Evolutionary conservation across 1,140 invertebrate species (phyloP).

Genomic region (Philotrypesis tridentata): DNA sequence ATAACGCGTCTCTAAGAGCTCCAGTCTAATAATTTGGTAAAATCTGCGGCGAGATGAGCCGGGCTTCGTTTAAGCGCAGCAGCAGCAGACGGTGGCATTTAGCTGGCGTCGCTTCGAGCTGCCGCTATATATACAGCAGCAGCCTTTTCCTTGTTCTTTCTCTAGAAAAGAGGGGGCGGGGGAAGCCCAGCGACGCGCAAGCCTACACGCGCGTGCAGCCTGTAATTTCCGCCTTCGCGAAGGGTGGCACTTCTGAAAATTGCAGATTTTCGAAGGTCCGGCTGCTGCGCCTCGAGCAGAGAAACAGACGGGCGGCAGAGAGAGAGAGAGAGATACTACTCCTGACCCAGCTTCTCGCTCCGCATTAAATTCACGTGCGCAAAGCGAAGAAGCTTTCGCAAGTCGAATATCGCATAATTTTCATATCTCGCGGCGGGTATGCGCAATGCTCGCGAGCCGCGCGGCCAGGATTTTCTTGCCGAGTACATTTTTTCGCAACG

Average conservation of each 20-base stretch:
- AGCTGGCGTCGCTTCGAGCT: constrained; percentile 38
- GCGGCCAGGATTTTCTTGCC: neutral
- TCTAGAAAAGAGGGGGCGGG: constrained; percentile 17
- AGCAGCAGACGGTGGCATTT: constrained; percentile 39
- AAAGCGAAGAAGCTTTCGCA: constrained; percentile 17
- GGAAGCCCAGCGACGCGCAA: neutral
- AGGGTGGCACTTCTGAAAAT: constrained; percentile 67
- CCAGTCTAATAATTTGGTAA: neutral
- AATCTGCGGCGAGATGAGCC: neutral
- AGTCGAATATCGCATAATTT: neutral
- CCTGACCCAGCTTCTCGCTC: constrained; percentile 19
- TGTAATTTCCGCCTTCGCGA: constrained; percentile 65
- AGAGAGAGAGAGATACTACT: constrained; percentile 39
- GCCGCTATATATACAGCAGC: no score
- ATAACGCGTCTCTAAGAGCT: neutral
- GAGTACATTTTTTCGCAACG: no score
- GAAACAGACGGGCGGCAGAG: constrained; percentile 16
- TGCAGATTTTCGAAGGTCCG: constrained; percentile 51
- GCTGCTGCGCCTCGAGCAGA: constrained; percentile 6
- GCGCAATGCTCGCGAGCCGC: no score
- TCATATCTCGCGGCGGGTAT: neutral
- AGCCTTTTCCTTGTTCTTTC: constrained; percentile 25
- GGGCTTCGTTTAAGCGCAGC: neutral
- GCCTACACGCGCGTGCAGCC: constrained; percentile 55
- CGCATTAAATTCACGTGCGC: constrained; percentile 42